Evolutionary conservation across 2,113 vertebrate species (phyloP).

Genomic region (Apteryx mantelli): DNA sequence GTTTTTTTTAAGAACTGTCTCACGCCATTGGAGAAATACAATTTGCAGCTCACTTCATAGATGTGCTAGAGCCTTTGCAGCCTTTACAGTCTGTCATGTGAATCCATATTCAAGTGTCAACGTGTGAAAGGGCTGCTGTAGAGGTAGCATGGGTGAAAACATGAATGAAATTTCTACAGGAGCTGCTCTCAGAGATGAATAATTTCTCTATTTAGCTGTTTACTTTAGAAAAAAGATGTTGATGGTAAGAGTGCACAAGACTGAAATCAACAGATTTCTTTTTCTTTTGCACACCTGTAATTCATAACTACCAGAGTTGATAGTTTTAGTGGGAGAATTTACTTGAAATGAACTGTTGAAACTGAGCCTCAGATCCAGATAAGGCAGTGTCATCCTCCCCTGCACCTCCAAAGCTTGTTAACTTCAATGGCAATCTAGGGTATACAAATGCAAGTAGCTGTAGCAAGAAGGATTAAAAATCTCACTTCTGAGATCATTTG

Average conservation of each 20-base stretch:
- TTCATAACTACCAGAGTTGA: not conserved
- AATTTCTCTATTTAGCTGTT: not conserved
- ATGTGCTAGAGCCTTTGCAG: constrained; percentile 9
- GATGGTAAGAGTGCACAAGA: not conserved
- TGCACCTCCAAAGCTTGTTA: not conserved
- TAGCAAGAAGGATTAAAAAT: not conserved
- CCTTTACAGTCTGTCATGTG: constrained; percentile 19
- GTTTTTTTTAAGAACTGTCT: not conserved
- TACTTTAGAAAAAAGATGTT: not conserved
- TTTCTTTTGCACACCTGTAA: not conserved
- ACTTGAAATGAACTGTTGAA: not conserved
- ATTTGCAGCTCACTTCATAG: constrained; percentile 2
- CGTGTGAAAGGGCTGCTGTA: not conserved
- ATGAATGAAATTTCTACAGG: not conserved
- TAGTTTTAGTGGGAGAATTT: not conserved
- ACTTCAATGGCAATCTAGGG: not conserved
- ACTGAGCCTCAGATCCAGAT: not conserved
- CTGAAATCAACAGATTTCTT: not conserved
- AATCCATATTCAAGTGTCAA: constrained; percentile 46
- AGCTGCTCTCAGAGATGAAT: not conserved
- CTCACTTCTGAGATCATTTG: not conserved
- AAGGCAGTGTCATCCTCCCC: not conserved
- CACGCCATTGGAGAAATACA: not conserved
- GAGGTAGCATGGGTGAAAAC: constrained; percentile 18
- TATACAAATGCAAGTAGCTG: not conserved